A percentile compares a stretch with the other conserved stretches of the same genome.
Conservation (phyloP, 2,888 invertebrate genomes). For the Eubasilissa splendida region DNA sequence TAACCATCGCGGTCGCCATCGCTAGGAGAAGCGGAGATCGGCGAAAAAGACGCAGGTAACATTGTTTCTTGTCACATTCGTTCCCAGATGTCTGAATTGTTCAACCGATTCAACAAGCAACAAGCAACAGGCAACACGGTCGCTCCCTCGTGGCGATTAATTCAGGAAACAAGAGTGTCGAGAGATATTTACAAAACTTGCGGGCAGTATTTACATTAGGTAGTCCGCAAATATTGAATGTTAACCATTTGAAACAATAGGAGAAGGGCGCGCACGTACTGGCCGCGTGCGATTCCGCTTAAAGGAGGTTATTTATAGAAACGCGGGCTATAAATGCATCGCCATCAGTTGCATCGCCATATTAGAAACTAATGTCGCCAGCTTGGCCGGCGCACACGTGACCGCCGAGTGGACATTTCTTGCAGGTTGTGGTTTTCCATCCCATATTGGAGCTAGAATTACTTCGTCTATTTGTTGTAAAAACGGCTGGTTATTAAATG, state of each 20-base stretch:
- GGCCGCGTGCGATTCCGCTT: not conserved
- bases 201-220: constrained; percentile 2
- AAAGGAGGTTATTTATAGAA: constrained; percentile 32
- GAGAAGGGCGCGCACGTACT: not conserved
- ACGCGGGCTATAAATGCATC: constrained; percentile 13
- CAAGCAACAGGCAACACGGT: too few relatives aligned
- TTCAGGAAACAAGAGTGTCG: not conserved
- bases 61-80: too few relatives aligned
- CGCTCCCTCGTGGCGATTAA: too few relatives aligned
- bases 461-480: too few relatives aligned
- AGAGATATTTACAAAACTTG: not conserved
- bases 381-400: not conserved
- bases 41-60: too few relatives aligned
- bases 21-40: too few relatives aligned
- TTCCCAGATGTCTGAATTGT: too few relatives aligned
- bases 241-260: not conserved
- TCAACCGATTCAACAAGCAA: too few relatives aligned
- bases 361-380: constrained; percentile 13
- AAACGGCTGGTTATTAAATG: too few relatives aligned
- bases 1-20: too few relatives aligned
- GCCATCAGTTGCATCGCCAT: constrained; percentile 10
- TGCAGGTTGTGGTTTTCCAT: not conserved
- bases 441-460: too few relatives aligned
- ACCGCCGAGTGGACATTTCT: not conserved
- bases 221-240: not conserved